Evolutionary conservation across 2,888 invertebrate genomes (phyloP), one percentile per base, ranked within the genome.

Genomic region (Pristionchus fissidentatus): DNA sequence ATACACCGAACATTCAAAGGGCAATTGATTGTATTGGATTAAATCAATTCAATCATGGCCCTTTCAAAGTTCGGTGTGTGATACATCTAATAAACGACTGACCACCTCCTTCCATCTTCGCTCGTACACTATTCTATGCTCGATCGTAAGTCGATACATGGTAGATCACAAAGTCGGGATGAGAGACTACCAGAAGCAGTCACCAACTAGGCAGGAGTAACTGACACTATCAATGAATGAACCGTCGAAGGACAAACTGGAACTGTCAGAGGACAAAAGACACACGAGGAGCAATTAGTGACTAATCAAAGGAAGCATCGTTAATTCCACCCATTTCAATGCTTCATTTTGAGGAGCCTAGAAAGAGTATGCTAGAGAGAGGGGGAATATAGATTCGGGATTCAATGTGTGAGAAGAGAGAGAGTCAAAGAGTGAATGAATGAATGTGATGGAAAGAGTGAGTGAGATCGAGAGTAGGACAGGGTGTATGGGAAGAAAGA

Each of bases 241-340:
- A 62, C 60, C 10, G 26, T 57, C 55, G 7, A 5, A n/a, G 8
- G n/a, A 26, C 57, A 57, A 62, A 62, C 60, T 62, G 60, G 60
- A 62, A 62, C n/a, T n/a, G n/a, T n/a, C n/a, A n/a, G n/a, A n/a
- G 60, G 35, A 62, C 60, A 62, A 62, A 62, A 35, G 60, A 62
- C 32, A 29, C 19, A n/a, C 26, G 1, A n/a, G n/a, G n/a, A 32
- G 10, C 60, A 62, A 29, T 62, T 62, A 62, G 60, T 10, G n/a
- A 62, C 60, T 62, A 62, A 62, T 62, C 60, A 35, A n/a, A 62
- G 60, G 29, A 29, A 62, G n/a, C 35, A 13, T 13, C 19, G 35
- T 62, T 32, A 62, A 62, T 62, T 62, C 29, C 35, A 29, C 8
- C 32, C 19, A 8, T 15, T n/a, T n/a, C 26, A 57, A 62, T 7